Evolutionary conservation across 2,888 invertebrate genomes (phyloP), one percentile per base, ranked within the genome.

Genomic region (Yponomeuta evonymella): DNA sequence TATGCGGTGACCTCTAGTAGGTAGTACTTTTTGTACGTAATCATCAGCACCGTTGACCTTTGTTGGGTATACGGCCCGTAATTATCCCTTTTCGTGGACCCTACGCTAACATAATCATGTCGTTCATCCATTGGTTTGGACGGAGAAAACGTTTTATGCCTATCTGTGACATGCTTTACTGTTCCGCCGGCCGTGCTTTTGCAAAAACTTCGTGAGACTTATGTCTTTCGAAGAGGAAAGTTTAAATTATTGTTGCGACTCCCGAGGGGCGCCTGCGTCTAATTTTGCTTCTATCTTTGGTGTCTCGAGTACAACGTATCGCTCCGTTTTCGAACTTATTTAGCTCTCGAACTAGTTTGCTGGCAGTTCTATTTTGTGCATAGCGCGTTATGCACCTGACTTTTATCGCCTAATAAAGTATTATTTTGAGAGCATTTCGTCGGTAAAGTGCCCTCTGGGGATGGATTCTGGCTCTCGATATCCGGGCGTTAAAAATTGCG

Each of bases 171-270:
- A 2, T 15, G 15, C 51, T 12, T 15, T 58, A 58, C 51, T 15
- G 51, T 58, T 58, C 51, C 51, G 51, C 51, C 15, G 12, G 5
- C 51, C 15, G 51, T 65, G 65, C 65, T 48, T 48, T 51, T 15
- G 15, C 48, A 68, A 68, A 67, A 68, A 68, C 68, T 68, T 68
- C 29, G 29, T 43, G 30, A 51, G 51, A 68, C 68, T 48, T 68
- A 68, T 51, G 48, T 29, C 51, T 30, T 30, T 67, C 15, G 65
- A 67, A 67, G 36, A n/a, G 67, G 43, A 43, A 36, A 67, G 67
- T 67, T 36, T 67, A 66, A 66, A 66, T 66, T 33, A 66, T 36
- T 36, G 66, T 36, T 36, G 66, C 36, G 36, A 66, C 30, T 66
- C 66, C 9, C 11, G 64, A 64, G 64, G 30, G 64, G 51, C 51